Percentiles rank a stretch among this genome's conserved stretches.
These are phyloP conservation scores for Gadus macrocephalus DNA, from an alignment of 2,113 vertebrate species.

Conservation along the genomic window DNA sequence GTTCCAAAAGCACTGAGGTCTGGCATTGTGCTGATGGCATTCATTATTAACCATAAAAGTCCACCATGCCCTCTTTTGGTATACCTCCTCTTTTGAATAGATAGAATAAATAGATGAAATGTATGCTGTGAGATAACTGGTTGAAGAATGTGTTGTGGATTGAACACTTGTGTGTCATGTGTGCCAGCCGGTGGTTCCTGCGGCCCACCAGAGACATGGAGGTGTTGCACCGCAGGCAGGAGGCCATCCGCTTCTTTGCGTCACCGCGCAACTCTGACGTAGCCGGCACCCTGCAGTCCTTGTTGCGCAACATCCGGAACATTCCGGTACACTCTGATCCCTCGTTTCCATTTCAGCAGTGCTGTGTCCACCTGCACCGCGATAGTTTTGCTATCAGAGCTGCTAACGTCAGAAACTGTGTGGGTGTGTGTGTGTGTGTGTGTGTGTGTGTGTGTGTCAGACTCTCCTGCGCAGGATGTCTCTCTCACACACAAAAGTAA, in stretches of 20 bases:
- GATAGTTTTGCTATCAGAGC: background rate
- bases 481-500: constrained; percentile 84
- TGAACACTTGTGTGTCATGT: constrained; percentile 36
- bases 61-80: too few species aligned
- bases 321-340: constrained; percentile 75
- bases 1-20: too few species aligned
- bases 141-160: background rate
- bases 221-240: constrained; percentile 83
- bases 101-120: too few species aligned
- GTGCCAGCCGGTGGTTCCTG: constrained; percentile 84
- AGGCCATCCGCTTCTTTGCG: constrained; percentile 90
- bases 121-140: background rate
- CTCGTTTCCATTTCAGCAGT: background rate
- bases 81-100: too few species aligned
- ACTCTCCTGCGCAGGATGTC: constrained; percentile 88
- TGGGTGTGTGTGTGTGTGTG: background rate
- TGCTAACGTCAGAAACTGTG: background rate
- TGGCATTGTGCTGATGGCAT: too few species aligned
- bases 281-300: constrained; percentile 80
- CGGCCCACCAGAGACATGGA: constrained; percentile 80
- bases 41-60: too few species aligned
- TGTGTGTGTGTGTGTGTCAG: constrained; percentile 50
- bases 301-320: constrained; percentile 87
- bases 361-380: constrained; percentile 1
- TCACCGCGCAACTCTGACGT: constrained; percentile 81